These are phyloP conservation scores for Nephrotoma guestfalica DNA, from an alignment of 2,888 invertebrate genomes.

Conservation along the genomic window DNA sequence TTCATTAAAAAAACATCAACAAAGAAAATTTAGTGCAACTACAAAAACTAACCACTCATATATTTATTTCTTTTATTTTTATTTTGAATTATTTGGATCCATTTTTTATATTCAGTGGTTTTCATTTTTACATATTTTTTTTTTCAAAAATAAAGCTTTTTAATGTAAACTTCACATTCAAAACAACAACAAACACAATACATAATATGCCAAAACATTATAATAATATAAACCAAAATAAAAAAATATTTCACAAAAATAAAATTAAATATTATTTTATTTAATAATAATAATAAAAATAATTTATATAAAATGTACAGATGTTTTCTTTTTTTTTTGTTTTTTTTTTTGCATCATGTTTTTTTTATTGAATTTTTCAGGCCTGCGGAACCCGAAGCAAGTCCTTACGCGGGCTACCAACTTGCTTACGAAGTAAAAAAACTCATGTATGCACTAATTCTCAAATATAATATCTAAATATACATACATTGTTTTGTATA, in stretches of 20 bases:
- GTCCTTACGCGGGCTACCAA: slow-evolving; percentile 95
- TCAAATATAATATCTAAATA: not conserved
- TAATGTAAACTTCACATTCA: not conserved
- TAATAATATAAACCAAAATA: slow-evolving; percentile 11
- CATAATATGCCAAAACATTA: not conserved
- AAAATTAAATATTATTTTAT: not conserved
- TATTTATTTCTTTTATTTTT: slow-evolving; percentile 7
- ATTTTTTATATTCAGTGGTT: not conserved
- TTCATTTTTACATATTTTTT: not conserved
- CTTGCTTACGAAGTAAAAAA: slow-evolving; percentile 99
- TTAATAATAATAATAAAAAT: not conserved
- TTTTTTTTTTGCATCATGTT: slow-evolving; percentile 8
- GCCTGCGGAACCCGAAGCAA: slow-evolving; percentile 76
- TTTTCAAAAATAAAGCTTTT: not conserved
- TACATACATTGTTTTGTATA: not conserved
- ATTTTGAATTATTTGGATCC: not conserved
- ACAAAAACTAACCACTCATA: not conserved
- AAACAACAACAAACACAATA: not conserved
- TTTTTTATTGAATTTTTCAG: slow-evolving; percentile 54
- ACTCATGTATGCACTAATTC: slow-evolving; percentile 78
- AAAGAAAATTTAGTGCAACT: not conserved
- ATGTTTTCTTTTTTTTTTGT: slow-evolving; percentile 3
- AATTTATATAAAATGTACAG: not conserved
- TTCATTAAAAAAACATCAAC: not conserved
- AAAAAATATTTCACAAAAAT: slow-evolving; percentile 8